Base-by-base conservation (phyloP, 2,888 invertebrate species). In the Corythucha ciliata region DNA sequence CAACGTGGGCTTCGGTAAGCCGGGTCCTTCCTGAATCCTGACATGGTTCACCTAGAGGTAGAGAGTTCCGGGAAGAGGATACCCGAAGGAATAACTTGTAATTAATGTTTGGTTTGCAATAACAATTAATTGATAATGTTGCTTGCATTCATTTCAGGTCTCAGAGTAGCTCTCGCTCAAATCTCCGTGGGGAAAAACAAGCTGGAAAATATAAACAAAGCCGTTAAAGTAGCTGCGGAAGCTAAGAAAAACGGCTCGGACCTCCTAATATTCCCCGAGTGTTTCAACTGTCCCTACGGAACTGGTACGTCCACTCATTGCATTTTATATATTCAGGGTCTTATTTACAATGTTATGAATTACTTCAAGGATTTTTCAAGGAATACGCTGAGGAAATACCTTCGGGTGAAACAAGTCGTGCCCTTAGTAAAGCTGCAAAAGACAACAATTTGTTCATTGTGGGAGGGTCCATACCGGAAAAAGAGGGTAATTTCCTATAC, bases 271-370 rank as follows among this genome's bases (percentile, higher is more conserved):
- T 64, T 83, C 26, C 82, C 81, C 0, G 96, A 96, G 70, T 93
- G 91, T 66, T 96, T 94, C 64, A 96, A 94, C 67, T 86, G 87
- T 14, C 94, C 94, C 0, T 94, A 94, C 69, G 94, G 93, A 50
- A 83, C 83, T 42, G 74, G 81, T 80, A 69, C 69, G 63, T 59
- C 21, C 26, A n/a, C n/a, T n/a, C n/a, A n/a, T n/a, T n/a, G n/a
- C n/a, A n/a, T n/a, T n/a, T n/a, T n/a, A n/a, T n/a, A n/a, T n/a
- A n/a, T n/a, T n/a, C n/a, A n/a, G n/a, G n/a, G n/a, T n/a, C n/a
- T n/a, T n/a, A n/a, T n/a, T n/a, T n/a, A n/a, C n/a, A n/a, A n/a
- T n/a, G n/a, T n/a, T n/a, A n/a, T n/a, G n/a, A n/a, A n/a, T n/a
- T n/a, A n/a, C n/a, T 56, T 24, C 44, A 53, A 70, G 78, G 79